Percentiles rank a stretch among this genome's conserved stretches.
These are phyloP conservation scores for Boleophthalmus pectinirostris DNA, from an alignment of 2,113 vertebrate genomes.

Conservation along the genomic window DNA sequence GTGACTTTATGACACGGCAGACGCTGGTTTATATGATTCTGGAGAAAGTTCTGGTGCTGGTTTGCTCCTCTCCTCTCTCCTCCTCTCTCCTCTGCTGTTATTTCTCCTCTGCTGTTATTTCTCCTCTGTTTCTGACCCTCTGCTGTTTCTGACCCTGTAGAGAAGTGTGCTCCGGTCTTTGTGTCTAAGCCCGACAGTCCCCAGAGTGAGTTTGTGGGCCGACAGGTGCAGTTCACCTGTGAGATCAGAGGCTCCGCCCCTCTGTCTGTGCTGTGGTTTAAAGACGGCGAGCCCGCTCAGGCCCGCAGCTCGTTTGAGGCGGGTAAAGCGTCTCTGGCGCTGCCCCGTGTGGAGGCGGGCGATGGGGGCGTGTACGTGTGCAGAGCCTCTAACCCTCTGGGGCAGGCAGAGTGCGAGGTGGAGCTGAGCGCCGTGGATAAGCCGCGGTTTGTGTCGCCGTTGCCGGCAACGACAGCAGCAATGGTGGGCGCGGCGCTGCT, in stretches of 20 bases:
- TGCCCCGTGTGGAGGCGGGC: conserved; percentile 68
- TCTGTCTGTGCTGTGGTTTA: conserved; percentile 87
- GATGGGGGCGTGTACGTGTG: conserved; percentile 85
- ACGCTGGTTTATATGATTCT: background rate
- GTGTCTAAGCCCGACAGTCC: conserved; percentile 82
- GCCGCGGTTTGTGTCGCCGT: conserved; percentile 83
- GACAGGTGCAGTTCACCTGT: conserved; percentile 83
- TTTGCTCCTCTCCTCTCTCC: background rate
- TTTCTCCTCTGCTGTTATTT: background rate
- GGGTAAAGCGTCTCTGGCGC: conserved; percentile 85
- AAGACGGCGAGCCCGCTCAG: conserved; percentile 79
- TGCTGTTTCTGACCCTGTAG: conserved; percentile 77
- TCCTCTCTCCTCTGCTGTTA: background rate
- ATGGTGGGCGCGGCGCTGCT: conserved; percentile 85
- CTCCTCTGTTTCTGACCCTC: background rate
- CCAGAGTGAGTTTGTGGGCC: conserved; percentile 87
- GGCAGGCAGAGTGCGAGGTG: conserved; percentile 82
- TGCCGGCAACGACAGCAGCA: conserved; percentile 76
- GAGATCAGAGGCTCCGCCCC: conserved; percentile 86
- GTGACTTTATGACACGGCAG: background rate
- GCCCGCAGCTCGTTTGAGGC: conserved; percentile 82
- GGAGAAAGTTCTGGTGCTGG: background rate
- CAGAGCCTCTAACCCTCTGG: conserved; percentile 85
- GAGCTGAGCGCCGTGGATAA: conserved; percentile 85
- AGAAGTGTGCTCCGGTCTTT: conserved; percentile 85